Conservation (phyloP, 2,888 invertebrate species). For the Chloromyia formosa region DNA sequence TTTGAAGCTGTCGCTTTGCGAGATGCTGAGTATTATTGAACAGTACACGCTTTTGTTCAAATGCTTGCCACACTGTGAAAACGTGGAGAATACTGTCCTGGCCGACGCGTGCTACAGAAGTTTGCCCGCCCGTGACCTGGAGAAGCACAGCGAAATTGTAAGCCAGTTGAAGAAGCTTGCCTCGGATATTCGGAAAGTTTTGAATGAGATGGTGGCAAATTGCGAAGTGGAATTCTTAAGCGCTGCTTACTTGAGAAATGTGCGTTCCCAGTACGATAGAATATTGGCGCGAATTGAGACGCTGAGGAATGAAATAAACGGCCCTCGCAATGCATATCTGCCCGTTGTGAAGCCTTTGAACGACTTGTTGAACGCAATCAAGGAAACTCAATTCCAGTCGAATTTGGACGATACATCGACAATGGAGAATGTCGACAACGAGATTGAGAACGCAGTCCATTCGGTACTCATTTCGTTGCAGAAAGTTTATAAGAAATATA, state of each 20-base stretch:
- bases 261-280: background rate
- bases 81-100: conserved; percentile 46
- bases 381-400: background rate
- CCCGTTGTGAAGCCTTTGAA: conserved; percentile 57
- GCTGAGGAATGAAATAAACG: background rate
- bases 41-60: conserved; percentile 75
- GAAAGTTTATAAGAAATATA: conserved; percentile 67
- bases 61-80: conserved; percentile 67
- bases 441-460: conserved; percentile 66
- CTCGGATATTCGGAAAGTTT: background rate
- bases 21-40: conserved; percentile 66
- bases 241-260: background rate
- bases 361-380: conserved; percentile 50
- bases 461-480: conserved; percentile 69
- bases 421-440: conserved; percentile 56
- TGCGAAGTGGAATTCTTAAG: conserved; percentile 10
- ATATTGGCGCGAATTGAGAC: conserved; percentile 5
- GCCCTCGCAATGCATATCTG: conserved; percentile 51
- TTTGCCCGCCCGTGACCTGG: background rate
- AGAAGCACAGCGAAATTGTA: background rate
- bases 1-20: conserved; percentile 55
- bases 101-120: background rate
- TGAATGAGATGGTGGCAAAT: background rate
- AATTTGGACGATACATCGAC: background rate
- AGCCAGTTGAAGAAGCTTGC: background rate